Conservation (phyloP, 2,113 vertebrate genomes). For the Otolemur garnettii region DNA sequence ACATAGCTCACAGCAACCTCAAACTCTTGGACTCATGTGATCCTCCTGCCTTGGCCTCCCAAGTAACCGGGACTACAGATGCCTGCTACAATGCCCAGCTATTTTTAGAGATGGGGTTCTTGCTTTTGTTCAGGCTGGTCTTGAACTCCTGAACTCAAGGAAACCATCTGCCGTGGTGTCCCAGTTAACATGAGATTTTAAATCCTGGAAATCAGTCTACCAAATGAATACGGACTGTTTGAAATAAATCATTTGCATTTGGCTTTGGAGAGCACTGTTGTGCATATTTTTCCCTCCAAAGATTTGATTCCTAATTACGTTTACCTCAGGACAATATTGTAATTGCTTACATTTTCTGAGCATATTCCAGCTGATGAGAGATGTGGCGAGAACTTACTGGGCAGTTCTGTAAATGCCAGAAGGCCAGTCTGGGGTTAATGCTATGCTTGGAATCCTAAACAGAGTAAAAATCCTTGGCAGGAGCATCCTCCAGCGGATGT, state of each 20-base stretch:
- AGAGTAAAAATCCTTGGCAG: neutral
- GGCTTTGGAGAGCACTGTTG: conserved; percentile 35
- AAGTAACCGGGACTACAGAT: no score
- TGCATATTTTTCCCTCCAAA: neutral
- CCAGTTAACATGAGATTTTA: conserved; percentile 25
- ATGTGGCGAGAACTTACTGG: neutral
- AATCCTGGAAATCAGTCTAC: conserved; percentile 49
- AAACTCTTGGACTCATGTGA: no score
- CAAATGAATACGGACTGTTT: neutral
- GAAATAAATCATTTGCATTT: conserved; percentile 59
- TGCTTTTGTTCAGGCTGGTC: no score
- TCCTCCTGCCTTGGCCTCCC: no score
- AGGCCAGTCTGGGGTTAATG: neutral
- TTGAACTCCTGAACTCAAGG: no score
- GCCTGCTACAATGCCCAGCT: no score
- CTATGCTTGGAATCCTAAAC: neutral
- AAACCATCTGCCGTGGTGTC: no score
- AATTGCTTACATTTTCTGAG: conserved; percentile 46
- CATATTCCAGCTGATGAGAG: neutral
- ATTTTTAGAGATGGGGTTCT: no score
- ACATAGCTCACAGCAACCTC: no score
- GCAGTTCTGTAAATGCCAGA: conserved; percentile 24
- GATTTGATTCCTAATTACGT: conserved; percentile 60
- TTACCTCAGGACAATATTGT: conserved; percentile 41
- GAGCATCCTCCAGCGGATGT: neutral